phyloP scores from a whole-genome alignment of 2,888 invertebrate genomes.

The Catonia carolina region DNA sequence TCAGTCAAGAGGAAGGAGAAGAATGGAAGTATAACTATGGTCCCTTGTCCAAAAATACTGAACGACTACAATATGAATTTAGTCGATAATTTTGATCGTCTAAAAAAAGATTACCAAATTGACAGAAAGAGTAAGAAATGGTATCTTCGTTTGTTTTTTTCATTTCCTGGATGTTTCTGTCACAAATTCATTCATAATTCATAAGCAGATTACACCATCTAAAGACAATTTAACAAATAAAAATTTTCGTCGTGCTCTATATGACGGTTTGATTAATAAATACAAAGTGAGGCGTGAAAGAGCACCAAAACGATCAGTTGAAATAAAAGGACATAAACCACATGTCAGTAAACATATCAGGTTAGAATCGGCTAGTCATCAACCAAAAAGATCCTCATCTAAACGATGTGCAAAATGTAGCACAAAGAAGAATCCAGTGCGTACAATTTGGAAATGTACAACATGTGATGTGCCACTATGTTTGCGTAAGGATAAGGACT shows the following conservation, averaged over 20 bases:
- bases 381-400: neutral
- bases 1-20: slow-evolving; percentile 5
- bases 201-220: neutral
- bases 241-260: neutral
- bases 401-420: slow-evolving; percentile 1
- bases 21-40: slow-evolving; percentile 4
- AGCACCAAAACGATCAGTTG: neutral
- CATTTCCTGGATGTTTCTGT: slow-evolving; percentile 12
- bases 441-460: neutral
- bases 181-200: too few relatives aligned
- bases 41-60: slow-evolving; percentile 13
- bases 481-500: neutral
- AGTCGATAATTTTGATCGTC: slow-evolving; percentile 20
- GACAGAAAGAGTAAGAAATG: slow-evolving; percentile 13
- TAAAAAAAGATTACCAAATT: slow-evolving; percentile 15
- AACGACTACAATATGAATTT: slow-evolving; percentile 17
- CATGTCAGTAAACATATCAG: neutral
- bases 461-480: neutral
- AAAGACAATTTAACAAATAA: slow-evolving; percentile 10
- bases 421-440: neutral
- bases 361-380: neutral
- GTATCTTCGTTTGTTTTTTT: slow-evolving; percentile 20
- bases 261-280: neutral
- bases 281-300: neutral
- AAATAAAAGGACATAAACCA: slow-evolving; percentile 5